Base-by-base conservation (phyloP, 2,888 invertebrate genomes). In the Leptinotarsa haldemani region DNA sequence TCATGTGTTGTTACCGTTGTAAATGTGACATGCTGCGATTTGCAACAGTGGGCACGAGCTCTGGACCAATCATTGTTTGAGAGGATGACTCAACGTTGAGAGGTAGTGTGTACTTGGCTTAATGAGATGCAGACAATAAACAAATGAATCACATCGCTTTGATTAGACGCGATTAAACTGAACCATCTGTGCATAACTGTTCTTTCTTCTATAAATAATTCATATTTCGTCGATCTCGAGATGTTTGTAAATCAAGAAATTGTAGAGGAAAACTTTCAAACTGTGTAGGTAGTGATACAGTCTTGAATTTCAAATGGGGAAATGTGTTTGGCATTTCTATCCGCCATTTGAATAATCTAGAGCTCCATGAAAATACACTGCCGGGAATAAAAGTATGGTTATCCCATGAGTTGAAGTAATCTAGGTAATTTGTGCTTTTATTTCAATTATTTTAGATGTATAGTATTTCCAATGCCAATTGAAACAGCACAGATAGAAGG, bases 161-260 rank as follows among this genome's bases (percentile, higher is more conserved):
- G 9, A 61, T 30, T 18, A n/a, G 7, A 61, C 30, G 30, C 13
- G 40, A 61, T 30, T 25, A 61, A n/a, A 61, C 40, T n/a, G n/a
- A 61, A 61, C 25, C 61, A 61, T 61, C 61, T 61, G 61, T 9
- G 61, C n/a, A n/a, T 61, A 61, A 61, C 61, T 16, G 61, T 61
- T 61, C 30, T 61, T 40, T 61, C n/a, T 40, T 30, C 16, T 40
- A 61, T 61, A n/a, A 61, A 61, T 61, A 30, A 61, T 61, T 61
- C 40, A 61, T 61, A 61, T 30, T 40, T 40, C 13, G n/a, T 61
- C 3, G 15, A 61, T 61, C 25, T 40, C 61, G n/a, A n/a, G 61
- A 30, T 61, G n/a, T 40, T 61, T 16, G 30, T 61, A 61, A 61
- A 56, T 13, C 22, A 22, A 56, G 22, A 22, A 56, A 56, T 12